Evolutionary conservation across 2,888 invertebrate genomes (phyloP).

Genomic region (Cryptocephalus primarius): DNA sequence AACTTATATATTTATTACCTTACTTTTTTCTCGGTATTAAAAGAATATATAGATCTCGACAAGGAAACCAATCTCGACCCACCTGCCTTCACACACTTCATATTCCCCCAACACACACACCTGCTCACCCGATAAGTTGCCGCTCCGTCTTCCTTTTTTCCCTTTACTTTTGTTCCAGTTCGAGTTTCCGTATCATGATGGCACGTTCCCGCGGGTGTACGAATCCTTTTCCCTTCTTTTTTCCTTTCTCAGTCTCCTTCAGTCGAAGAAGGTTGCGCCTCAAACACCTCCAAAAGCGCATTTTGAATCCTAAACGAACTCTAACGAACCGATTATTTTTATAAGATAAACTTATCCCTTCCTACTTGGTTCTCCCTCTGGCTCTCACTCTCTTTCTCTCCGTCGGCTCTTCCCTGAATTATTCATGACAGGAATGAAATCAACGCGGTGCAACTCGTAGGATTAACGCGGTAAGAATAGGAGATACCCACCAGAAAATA

Average conservation of each 20-base stretch:
- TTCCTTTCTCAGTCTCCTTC: slow-evolving; percentile 21
- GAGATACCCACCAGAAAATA: not conserved
- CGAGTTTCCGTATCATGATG: slow-evolving; percentile 26
- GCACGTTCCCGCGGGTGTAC: slow-evolving; percentile 26
- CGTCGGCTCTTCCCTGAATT: slow-evolving; percentile 12
- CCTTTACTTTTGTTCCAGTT: not conserved
- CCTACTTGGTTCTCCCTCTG: slow-evolving; percentile 8
- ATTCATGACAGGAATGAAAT: slow-evolving; percentile 17
- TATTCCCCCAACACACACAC: no score
- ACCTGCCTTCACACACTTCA: no score
- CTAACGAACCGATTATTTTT: slow-evolving; percentile 31
- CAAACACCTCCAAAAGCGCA: slow-evolving; percentile 24
- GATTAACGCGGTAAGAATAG: slow-evolving; percentile 4
- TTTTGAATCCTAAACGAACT: slow-evolving; percentile 27
- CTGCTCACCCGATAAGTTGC: no score
- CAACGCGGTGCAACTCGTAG: slow-evolving; percentile 1
- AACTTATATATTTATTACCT: no score
- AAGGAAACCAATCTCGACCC: no score
- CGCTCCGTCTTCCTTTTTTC: no score
- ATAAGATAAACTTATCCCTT: slow-evolving; percentile 22
- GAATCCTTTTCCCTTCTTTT: slow-evolving; percentile 2
- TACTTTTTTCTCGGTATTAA: no score
- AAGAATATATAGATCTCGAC: no score
- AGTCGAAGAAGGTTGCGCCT: not conserved
- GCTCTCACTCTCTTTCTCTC: slow-evolving; percentile 1